Conservation (phyloP, 2,113 vertebrate species). For the Bungarus multicinctus region DNA sequence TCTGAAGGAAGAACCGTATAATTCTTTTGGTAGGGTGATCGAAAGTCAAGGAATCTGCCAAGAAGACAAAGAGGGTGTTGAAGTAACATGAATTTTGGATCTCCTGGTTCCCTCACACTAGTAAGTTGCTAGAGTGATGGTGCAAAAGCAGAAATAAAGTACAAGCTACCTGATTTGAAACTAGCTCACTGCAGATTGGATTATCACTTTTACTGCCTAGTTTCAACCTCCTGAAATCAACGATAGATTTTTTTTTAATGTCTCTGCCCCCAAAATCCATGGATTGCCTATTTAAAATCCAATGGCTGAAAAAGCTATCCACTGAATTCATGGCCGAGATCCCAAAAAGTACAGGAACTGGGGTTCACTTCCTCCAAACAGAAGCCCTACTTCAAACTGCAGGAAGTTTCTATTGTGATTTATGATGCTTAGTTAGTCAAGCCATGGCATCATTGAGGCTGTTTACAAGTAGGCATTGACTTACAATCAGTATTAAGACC, state of each 20-base stretch:
- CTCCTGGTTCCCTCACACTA: background rate
- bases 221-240: background rate
- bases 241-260: background rate
- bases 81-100: background rate
- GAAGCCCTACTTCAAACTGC: too few relatives aligned
- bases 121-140: background rate
- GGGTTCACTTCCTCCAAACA: too few relatives aligned
- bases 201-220: too few relatives aligned
- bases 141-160: background rate
- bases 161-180: background rate
- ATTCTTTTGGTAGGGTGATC: accelerated
- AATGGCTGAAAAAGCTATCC: background rate
- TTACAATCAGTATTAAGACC: too few relatives aligned
- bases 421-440: too few relatives aligned
- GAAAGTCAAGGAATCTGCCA: background rate
- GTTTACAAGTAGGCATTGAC: too few relatives aligned
- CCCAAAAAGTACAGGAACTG: too few relatives aligned
- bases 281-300: background rate
- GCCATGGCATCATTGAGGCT: too few relatives aligned
- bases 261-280: too few relatives aligned
- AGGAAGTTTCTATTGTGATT: too few relatives aligned
- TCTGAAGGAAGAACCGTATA: conserved; percentile 27
- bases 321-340: background rate
- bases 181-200: background rate
- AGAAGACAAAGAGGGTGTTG: background rate